These are phyloP conservation scores for Perdita meconis DNA, from an alignment of 2,888 invertebrate species.

Conservation along the genomic window DNA sequence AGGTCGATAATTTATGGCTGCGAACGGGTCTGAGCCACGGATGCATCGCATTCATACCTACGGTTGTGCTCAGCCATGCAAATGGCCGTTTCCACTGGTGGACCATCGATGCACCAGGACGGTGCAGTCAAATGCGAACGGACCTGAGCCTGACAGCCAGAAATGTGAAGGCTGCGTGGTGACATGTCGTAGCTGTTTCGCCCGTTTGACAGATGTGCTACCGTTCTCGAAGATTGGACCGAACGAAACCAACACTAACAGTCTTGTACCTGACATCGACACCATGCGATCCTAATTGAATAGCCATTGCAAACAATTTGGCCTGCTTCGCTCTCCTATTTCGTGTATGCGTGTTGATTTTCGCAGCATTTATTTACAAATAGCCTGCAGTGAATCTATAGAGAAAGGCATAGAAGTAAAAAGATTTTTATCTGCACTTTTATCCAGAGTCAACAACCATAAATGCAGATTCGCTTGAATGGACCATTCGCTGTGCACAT, in stretches of 20 bases:
- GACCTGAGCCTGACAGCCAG: conserved; percentile 57
- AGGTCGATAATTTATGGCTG: conserved; percentile 52
- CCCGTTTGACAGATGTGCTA: conserved; percentile 27
- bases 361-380: no score
- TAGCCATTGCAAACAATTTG: conserved; percentile 6
- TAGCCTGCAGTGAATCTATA: no score
- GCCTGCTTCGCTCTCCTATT: conserved; percentile 2
- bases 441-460: no score
- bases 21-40: conserved; percentile 36
- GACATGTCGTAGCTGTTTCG: conserved; percentile 36
- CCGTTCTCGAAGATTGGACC: neutral
- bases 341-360: neutral
- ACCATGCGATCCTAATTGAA: neutral
- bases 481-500: no score
- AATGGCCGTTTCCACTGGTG: conserved; percentile 52
- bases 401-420: no score
- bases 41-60: conserved; percentile 55
- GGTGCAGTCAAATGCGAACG: conserved; percentile 40
- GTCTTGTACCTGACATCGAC: conserved; percentile 1
- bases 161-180: conserved; percentile 35
- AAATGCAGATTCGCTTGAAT: no score
- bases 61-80: conserved; percentile 57
- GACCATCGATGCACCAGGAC: conserved; percentile 37
- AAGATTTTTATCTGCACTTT: no score
- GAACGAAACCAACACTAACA: conserved; percentile 18